Evolutionary conservation across 2,113 vertebrate species (phyloP).

Genomic region (Nothobranchius kuhntae): DNA sequence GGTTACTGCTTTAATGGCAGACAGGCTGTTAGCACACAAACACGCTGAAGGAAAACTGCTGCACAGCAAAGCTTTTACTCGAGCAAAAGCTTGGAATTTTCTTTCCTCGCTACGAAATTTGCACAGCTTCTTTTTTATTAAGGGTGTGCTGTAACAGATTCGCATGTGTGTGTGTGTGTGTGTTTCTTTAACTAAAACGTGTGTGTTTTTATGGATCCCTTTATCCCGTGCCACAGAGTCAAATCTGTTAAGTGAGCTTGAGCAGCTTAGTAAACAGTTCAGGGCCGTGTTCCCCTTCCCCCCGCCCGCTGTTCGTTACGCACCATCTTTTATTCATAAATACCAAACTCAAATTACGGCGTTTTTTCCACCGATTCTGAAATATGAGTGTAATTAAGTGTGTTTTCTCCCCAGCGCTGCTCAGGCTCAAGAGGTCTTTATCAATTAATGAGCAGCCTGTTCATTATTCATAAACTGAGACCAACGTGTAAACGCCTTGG

Average conservation of each 20-base stretch:
- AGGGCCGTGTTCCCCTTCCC: slow-evolving; percentile 70
- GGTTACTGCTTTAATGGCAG: slow-evolving; percentile 49
- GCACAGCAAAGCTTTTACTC: neutral
- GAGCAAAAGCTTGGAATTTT: neutral
- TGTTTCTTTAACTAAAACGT: neutral
- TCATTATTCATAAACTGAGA: slow-evolving; percentile 76
- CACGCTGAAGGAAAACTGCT: neutral
- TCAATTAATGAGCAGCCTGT: slow-evolving; percentile 72
- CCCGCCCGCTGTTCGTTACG: slow-evolving; percentile 72
- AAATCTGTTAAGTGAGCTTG: slow-evolving; percentile 49
- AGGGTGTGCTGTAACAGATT: neutral
- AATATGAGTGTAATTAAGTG: slow-evolving; percentile 79
- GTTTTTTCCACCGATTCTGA: slow-evolving; percentile 66
- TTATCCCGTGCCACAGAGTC: slow-evolving; percentile 17
- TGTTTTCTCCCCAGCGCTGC: slow-evolving; percentile 62
- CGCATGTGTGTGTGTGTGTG: neutral
- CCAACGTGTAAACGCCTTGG: slow-evolving; percentile 69
- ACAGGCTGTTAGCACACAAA: slow-evolving; percentile 43
- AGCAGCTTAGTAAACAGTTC: slow-evolving; percentile 77
- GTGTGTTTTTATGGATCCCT: slow-evolving; percentile 3
- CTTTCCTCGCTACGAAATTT: neutral
- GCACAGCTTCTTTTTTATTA: neutral
- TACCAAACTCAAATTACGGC: slow-evolving; percentile 75
- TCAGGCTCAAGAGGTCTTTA: slow-evolving; percentile 61
- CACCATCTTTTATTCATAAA: slow-evolving; percentile 82